Conservation (phyloP, 2,797 vertebrate species). For the Enteromius trimaculatus region DNA sequence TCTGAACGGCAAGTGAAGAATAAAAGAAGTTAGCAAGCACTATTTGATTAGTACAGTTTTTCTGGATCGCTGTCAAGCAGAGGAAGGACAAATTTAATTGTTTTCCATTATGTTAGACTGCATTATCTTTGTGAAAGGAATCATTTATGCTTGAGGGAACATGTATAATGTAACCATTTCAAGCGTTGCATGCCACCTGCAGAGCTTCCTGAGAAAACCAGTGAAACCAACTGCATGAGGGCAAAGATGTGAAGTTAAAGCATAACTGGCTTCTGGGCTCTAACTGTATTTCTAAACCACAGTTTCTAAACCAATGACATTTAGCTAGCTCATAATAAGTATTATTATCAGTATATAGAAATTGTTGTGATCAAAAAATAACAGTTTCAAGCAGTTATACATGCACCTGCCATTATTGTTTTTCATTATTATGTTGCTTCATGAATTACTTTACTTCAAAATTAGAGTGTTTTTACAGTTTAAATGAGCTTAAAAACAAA, state of each 20-base stretch:
- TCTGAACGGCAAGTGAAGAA: not conserved
- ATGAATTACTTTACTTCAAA: not conserved
- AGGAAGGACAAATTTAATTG: not conserved
- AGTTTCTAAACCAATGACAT: not conserved
- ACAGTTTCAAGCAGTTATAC: not conserved
- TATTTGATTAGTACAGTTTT: not conserved
- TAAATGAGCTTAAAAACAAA: not conserved
- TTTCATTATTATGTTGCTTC: not conserved
- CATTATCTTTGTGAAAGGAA: not conserved
- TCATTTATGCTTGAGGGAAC: not conserved
- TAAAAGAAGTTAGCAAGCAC: not conserved
- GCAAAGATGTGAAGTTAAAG: not conserved
- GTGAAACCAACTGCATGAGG: not conserved
- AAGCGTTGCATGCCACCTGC: not conserved
- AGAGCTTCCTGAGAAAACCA: conserved; percentile 4
- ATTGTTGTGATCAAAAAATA: not conserved
- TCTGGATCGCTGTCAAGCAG: not conserved
- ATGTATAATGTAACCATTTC: not conserved
- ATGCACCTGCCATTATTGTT: not conserved
- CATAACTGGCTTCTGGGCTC: not conserved
- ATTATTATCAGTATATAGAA: not conserved
- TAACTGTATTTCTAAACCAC: not conserved
- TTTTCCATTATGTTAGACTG: not conserved
- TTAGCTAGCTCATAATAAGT: not conserved
- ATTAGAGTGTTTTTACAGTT: not conserved